A percentile compares a stretch with the other conserved stretches of the same genome.
These are phyloP conservation scores for Coluber constrictor DNA, from an alignment of 2,797 vertebrate genomes.

Conservation along the genomic window DNA sequence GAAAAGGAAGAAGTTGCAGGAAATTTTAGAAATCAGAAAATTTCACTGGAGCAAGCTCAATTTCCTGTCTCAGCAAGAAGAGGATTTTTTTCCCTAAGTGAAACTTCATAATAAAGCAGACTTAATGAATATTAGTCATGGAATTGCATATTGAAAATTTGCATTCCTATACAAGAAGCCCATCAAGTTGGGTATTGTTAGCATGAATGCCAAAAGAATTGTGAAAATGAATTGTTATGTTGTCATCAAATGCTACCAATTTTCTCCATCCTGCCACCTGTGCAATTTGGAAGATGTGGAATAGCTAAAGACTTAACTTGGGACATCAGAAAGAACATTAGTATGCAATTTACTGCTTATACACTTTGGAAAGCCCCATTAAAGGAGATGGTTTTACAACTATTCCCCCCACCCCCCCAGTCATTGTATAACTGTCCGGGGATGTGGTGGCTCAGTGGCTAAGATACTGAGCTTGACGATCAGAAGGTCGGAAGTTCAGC, in stretches of 20 bases:
- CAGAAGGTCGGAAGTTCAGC: no score
- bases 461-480: no score
- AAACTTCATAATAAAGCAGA: conserved; percentile 76
- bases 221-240: conserved; percentile 70
- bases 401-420: neutral
- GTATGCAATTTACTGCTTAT: conserved; percentile 26
- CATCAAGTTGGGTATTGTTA: conserved; percentile 77
- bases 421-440: neutral
- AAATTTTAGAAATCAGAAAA: conserved; percentile 69
- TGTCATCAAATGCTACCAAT: conserved; percentile 74
- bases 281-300: conserved; percentile 61
- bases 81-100: conserved; percentile 63
- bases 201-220: conserved; percentile 76
- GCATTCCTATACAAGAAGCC: conserved; percentile 74
- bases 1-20: conserved; percentile 45
- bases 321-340: conserved; percentile 38
- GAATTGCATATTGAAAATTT: conserved; percentile 76
- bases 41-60: conserved; percentile 68
- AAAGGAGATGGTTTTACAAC: neutral
- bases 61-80: conserved; percentile 69
- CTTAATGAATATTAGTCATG: conserved; percentile 71
- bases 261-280: conserved; percentile 74
- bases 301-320: conserved; percentile 62
- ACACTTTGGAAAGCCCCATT: neutral
- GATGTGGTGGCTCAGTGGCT: no score